These are phyloP conservation scores for Bubo scandiacus DNA, from an alignment of 2,113 vertebrate species.

Conservation along the genomic window DNA sequence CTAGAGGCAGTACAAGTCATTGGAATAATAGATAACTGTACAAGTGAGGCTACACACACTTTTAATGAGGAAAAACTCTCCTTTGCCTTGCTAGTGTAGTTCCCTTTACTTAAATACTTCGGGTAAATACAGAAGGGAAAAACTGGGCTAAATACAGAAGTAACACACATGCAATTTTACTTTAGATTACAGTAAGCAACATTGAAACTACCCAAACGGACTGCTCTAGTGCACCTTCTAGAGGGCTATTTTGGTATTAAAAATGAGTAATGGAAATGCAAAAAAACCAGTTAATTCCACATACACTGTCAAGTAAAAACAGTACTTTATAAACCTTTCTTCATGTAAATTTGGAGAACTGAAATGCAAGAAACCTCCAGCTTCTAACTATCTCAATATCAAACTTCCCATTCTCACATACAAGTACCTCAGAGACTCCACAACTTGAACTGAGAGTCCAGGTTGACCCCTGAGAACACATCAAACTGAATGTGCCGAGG, in stretches of 20 bases:
- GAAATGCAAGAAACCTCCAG: background rate
- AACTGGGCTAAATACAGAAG: background rate
- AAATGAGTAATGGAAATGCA: background rate
- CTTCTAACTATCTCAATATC: background rate
- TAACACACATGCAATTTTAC: background rate
- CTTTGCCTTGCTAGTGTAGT: background rate
- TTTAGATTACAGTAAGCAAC: background rate
- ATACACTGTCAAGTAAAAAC: background rate
- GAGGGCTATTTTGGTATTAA: background rate
- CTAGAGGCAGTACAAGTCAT: background rate
- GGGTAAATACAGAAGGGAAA: background rate
- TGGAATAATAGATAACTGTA: background rate
- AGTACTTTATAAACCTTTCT: background rate
- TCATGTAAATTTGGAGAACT: background rate
- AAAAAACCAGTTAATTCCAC: background rate
- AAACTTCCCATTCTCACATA: background rate
- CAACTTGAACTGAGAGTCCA: background rate
- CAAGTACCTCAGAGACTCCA: background rate
- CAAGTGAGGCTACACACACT: background rate
- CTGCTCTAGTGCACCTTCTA: background rate
- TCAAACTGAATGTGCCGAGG: fast-evolving
- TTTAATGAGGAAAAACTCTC: background rate
- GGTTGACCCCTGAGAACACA: background rate
- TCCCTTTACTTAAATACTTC: background rate
- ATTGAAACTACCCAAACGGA: background rate